A percentile compares a stretch with the other conserved stretches of the same genome.
phyloP scores from a whole-genome alignment of 1,140 invertebrate genomes.

The Halotydeus destructor region DNA sequence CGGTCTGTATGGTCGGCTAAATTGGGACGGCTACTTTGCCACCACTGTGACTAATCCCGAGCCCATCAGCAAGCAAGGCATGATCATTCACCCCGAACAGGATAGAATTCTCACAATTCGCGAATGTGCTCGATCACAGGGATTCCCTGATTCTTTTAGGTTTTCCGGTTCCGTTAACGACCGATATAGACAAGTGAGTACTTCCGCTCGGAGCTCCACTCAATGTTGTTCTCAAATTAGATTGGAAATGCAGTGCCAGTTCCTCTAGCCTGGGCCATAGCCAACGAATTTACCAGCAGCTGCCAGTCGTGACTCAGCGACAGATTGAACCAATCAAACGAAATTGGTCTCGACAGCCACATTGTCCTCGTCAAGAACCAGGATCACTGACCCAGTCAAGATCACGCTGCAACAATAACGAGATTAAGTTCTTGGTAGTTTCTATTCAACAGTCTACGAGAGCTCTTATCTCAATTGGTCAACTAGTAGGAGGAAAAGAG shows the following conservation, averaged over 20 bases:
- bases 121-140: conserved; percentile 67
- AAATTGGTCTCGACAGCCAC: too few relatives aligned
- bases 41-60: conserved; percentile 65
- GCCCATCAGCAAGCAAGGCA: conserved; percentile 69
- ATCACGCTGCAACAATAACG: too few relatives aligned
- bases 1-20: conserved; percentile 46
- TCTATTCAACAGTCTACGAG: too few relatives aligned
- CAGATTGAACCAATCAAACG: too few relatives aligned
- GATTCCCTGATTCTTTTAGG: conserved; percentile 53
- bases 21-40: conserved; percentile 61
- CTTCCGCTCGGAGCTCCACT: not conserved
- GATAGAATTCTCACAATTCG: conserved; percentile 56
- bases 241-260: conserved; percentile 72
- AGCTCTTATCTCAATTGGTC: too few relatives aligned
- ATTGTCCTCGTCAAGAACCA: too few relatives aligned
- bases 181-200: conserved; percentile 52
- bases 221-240: conserved; percentile 17
- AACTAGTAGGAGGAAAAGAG: too few relatives aligned
- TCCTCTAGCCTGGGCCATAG: conserved; percentile 49
- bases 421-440: too few relatives aligned
- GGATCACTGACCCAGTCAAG: too few relatives aligned
- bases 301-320: too few relatives aligned
- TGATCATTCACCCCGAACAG: conserved; percentile 60
- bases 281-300: conserved; percentile 54
- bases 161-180: conserved; percentile 54